These are phyloP conservation scores for Hiodon tergisus DNA, from an alignment of 2,113 vertebrate species.

Conservation along the genomic window DNA sequence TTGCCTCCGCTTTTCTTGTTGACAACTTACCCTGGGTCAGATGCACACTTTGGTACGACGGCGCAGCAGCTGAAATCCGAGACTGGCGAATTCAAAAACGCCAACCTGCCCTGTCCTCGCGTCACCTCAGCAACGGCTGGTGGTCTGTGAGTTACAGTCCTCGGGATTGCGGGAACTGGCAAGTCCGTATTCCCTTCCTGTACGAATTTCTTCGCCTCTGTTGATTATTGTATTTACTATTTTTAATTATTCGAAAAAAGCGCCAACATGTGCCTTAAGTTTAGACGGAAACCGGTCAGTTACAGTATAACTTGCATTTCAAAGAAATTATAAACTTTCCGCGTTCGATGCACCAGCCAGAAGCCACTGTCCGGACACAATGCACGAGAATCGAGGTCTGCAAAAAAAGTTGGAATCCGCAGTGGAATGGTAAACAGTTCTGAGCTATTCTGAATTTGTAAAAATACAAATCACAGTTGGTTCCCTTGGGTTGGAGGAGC, in stretches of 20 bases:
- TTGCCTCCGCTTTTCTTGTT: constrained; percentile 57
- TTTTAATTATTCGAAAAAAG: constrained; percentile 18
- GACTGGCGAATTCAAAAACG: constrained; percentile 54
- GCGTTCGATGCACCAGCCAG: not conserved
- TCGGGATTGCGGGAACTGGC: constrained; percentile 3
- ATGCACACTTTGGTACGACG: constrained; percentile 54
- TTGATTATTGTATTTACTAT: not conserved
- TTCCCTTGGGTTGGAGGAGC: constrained; percentile 19
- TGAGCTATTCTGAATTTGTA: constrained; percentile 22
- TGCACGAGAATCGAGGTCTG: not conserved
- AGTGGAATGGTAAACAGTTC: constrained; percentile 31
- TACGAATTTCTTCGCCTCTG: constrained; percentile 30
- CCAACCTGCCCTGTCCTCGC: constrained; percentile 58
- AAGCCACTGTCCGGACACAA: not conserved
- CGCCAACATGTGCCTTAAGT: constrained; percentile 17
- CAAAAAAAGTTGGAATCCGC: constrained; percentile 20
- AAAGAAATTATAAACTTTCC: constrained; percentile 12
- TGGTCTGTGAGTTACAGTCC: constrained; percentile 42
- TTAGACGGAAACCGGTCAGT: constrained; percentile 4
- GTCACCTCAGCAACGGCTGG: constrained; percentile 47
- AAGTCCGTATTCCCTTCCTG: constrained; percentile 15
- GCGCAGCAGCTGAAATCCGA: constrained; percentile 54
- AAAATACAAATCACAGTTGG: constrained; percentile 30
- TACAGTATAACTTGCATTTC: not conserved
- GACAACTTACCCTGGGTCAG: constrained; percentile 64